Base-by-base conservation (phyloP, 2,113 vertebrate species). In the Ptilonorhynchus violaceus region DNA sequence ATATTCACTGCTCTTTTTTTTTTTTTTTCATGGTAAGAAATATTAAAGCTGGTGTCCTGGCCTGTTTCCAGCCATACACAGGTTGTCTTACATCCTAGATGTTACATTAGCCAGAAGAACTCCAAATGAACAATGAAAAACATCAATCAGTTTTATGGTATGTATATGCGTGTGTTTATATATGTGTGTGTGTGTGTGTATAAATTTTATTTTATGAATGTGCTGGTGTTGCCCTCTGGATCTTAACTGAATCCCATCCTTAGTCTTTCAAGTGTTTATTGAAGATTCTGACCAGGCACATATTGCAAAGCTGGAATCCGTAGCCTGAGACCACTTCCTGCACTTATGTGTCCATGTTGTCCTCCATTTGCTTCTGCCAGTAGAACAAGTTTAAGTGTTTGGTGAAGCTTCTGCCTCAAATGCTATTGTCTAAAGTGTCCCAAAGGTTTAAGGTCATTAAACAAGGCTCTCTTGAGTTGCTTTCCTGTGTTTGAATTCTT, bases 121-220 rank as follows among this genome's bases (percentile, higher is more conserved):
- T 70, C 23, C 21, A 92, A 85, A 79, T 30, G 17, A 72, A 30
- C 7, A 63, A 18, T 21, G 56, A 75, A 58, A 72, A 63, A 13
- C 1, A 21, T 46, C 5, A 42, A 63, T 67, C 8, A 10, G 10
- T 83, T 88, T 78, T 50, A 30, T 41, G 16, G 8, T 28, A 20
- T 15, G 12, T n/a, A 15, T 39, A 15, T 30, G 1, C 28, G 3
- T n/a, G 2, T 33, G 13, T 19, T 13, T 24, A 14, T 49, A 9
- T 56, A 6, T 33, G 2, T 31, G 4, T 24, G 2, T 31, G 4
- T 24, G 2, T 35, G 6, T 46, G 2, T 84, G 4, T 55, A 1
- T 74, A 23, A n/a, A 18, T 53, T 19, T 11, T 41, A 56, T 49
- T 66, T 66, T n/a, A 24, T 35, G 24, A 62, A 35, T 37, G 24